Base-by-base conservation (phyloP, 2,888 invertebrate species). In the Aporophyla lueneburgensis region DNA sequence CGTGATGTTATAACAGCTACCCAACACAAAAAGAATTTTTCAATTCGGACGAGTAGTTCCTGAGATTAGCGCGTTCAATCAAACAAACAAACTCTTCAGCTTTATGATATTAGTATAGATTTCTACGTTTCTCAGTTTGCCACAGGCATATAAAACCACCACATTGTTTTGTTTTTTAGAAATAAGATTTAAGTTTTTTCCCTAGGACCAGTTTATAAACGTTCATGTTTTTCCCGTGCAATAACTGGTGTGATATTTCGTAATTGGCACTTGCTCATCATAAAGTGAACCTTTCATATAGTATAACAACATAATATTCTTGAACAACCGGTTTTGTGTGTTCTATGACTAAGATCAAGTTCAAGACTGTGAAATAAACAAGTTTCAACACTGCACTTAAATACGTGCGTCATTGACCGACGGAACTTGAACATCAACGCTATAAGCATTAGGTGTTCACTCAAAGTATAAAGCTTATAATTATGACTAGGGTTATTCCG, bases 281-380 rank as follows among this genome's bases (percentile, higher is more conserved):
- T 58, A 43, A 54, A 62, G 3, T 33, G 24, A 9, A 73, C 24
- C 1, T 5, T 14, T n/a, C 24, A 66, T 6, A 80, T 21, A 54
- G 76, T 80, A 61, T 33, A n/a, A 56, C 46, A 33, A 73, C 66
- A 21, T 19, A 67, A 70, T 27, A 53, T 58, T 61, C 49, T 65
- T 49, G 68, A 81, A 16, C 61, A 79, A 76, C 76, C 67, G 56
- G 77, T 85, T 71, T 65, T 65, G 33, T 62, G 19, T 40, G 61
- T 51, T 76, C 59, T 71, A 71, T 81, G 70, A 85, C 65, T 62
- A 74, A 71, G 65, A 76, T 76, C 84, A 86, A 84, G 83, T 79
- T 84, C 70, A 76, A 69, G 70, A 69, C 51, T 74, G 53, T 56
- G 65, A 59, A 51, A 49, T 67, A 75, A 71, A 73, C 86, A 71